phyloP scores from a whole-genome alignment of 2,113 vertebrate genomes.

The Petromus typicus region DNA sequence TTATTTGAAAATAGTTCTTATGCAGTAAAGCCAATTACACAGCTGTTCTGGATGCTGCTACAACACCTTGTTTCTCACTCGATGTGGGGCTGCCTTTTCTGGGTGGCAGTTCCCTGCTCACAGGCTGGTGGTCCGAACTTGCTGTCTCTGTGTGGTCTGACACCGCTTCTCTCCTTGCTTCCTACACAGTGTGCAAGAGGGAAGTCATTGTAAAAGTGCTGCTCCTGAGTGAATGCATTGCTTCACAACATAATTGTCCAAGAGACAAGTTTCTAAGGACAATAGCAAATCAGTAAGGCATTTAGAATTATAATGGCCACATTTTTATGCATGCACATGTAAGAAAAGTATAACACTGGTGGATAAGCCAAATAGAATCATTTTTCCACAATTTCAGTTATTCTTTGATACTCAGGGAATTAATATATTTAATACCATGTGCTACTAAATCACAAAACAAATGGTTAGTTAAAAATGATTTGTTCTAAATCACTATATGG shows the following conservation, averaged over 20 bases:
- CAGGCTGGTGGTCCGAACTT: background rate
- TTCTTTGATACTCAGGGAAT: background rate
- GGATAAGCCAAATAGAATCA: background rate
- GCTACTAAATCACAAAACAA: background rate
- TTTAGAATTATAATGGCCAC: background rate
- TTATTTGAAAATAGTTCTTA: constrained; percentile 22
- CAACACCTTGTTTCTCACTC: background rate
- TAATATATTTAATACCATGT: background rate
- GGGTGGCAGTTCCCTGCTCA: background rate
- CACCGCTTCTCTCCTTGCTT: background rate
- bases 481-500: background rate
- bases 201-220: background rate
- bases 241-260: background rate
- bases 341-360: background rate
- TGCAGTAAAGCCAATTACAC: background rate
- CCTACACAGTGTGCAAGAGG: background rate
- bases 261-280: background rate
- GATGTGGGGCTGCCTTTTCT: background rate
- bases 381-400: background rate
- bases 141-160: background rate
- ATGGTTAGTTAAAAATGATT: background rate
- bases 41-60: accelerated
- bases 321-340: background rate
- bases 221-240: background rate
- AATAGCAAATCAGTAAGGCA: background rate